Conservation (phyloP, 1,140 invertebrate genomes). For the Sminthurides bifidus region DNA sequence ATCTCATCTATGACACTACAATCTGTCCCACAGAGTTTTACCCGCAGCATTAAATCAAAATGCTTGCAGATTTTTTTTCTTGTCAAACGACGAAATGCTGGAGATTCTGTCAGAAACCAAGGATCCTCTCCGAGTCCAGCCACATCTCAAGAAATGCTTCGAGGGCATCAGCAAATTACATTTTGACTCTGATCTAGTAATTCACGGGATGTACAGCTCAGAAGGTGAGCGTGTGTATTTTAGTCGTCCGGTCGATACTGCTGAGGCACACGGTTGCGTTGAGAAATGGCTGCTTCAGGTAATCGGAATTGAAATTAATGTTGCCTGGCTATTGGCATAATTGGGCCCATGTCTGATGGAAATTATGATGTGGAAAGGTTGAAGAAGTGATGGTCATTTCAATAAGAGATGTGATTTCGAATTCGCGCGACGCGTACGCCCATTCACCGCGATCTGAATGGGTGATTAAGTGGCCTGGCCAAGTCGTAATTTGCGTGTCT, state of each 20-base stretch:
- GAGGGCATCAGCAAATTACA: slow-evolving; percentile 58
- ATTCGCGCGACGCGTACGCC: slow-evolving; percentile 58
- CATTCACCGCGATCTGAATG: slow-evolving; percentile 53
- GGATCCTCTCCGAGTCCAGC: slow-evolving; percentile 74
- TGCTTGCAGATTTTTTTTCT: slow-evolving; percentile 68
- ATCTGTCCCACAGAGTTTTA: background rate
- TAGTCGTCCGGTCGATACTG: slow-evolving; percentile 56
- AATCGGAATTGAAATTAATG: too few species aligned
- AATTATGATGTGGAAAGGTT: slow-evolving; percentile 41
- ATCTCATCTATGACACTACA: background rate
- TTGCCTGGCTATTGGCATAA: too few species aligned
- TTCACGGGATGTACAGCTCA: slow-evolving; percentile 70
- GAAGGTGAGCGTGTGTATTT: slow-evolving; percentile 69
- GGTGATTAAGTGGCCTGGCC: slow-evolving; percentile 76
- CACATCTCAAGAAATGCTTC: slow-evolving; percentile 85
- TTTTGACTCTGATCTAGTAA: slow-evolving; percentile 65
- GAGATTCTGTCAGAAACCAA: slow-evolving; percentile 88
- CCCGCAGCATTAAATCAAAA: slow-evolving; percentile 31
- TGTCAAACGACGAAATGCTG: slow-evolving; percentile 90
- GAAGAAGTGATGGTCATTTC: slow-evolving; percentile 70
- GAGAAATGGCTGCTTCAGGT: slow-evolving; percentile 78
- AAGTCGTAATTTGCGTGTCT: slow-evolving; percentile 73
- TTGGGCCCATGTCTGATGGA: background rate
- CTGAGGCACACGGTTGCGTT: slow-evolving; percentile 69
- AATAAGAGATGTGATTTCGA: slow-evolving; percentile 55